A percentile compares a stretch with the other conserved stretches of the same genome.
Conservation (phyloP, 2,113 vertebrate genomes). For the Apteryx owenii region DNA sequence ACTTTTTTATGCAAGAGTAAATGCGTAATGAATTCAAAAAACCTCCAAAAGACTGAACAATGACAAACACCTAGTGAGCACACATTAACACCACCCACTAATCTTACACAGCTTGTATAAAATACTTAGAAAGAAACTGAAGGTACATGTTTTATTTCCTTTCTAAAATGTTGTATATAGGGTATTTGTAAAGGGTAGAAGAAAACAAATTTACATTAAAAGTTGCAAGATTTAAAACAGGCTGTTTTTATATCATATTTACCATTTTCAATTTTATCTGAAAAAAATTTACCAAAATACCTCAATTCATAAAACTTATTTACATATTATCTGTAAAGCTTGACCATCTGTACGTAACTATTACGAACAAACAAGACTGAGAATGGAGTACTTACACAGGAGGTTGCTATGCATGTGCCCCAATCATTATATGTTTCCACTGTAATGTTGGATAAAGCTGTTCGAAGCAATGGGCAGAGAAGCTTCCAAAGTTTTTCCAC, state of each 20-base stretch:
- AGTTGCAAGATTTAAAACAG: neutral
- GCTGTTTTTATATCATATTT: neutral
- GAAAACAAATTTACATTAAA: neutral
- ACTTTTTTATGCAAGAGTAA: neutral
- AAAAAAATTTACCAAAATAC: neutral
- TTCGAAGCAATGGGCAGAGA: constrained; percentile 91
- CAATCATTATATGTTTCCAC: constrained; percentile 95
- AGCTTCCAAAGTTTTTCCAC: constrained; percentile 92
- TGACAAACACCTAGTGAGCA: neutral
- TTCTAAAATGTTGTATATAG: neutral
- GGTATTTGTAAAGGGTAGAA: neutral
- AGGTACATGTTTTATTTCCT: neutral
- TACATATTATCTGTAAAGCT: neutral
- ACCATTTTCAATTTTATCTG: neutral
- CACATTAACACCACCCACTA: neutral
- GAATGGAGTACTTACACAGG: constrained; percentile 85
- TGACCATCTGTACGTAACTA: neutral
- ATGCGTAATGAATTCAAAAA: neutral
- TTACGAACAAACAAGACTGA: neutral
- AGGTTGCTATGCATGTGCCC: constrained; percentile 97
- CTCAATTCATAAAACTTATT: neutral
- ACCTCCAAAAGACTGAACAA: neutral
- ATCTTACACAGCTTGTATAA: neutral
- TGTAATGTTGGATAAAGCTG: constrained; percentile 93
- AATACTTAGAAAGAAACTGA: neutral